A percentile compares a stretch with the other conserved stretches of the same genome.
These are phyloP conservation scores for Gymnocephalus cernua DNA, from an alignment of 2,113 vertebrate genomes.

Conservation along the genomic window DNA sequence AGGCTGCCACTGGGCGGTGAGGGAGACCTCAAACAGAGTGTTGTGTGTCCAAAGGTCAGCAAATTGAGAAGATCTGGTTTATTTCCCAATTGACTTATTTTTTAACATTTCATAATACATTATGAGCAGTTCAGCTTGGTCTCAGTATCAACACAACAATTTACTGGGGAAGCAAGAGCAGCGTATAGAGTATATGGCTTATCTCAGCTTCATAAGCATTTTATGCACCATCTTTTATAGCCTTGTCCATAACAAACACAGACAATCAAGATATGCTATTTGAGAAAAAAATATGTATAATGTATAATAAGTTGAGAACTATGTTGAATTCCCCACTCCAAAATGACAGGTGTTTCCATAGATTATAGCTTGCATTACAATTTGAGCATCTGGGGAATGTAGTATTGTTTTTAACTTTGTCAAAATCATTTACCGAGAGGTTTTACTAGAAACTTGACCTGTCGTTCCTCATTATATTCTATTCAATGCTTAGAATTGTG, in stretches of 20 bases:
- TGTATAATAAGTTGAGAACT: too few relatives aligned
- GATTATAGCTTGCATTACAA: not conserved
- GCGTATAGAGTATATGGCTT: too few relatives aligned
- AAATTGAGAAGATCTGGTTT: not conserved
- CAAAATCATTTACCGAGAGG: not conserved
- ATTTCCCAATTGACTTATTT: not conserved
- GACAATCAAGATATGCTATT: not conserved
- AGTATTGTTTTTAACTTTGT: not conserved
- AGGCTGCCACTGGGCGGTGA: too few relatives aligned
- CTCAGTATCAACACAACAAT: not conserved
- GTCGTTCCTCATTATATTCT: not conserved
- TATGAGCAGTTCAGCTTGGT: not conserved
- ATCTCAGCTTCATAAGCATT: not conserved
- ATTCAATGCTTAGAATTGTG: not conserved
- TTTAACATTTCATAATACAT: not conserved
- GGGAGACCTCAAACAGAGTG: not conserved
- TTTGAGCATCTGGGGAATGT: not conserved
- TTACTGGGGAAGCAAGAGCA: not conserved
- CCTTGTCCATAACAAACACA: not conserved
- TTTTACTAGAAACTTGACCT: not conserved
- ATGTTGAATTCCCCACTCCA: too few relatives aligned
- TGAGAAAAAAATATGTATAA: not conserved
- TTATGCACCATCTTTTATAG: not conserved
- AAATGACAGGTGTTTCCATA: not conserved
- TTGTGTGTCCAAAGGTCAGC: not conserved